These are phyloP conservation scores for Girardia tigrina DNA, from an alignment of 2,888 invertebrate genomes.

Conservation along the genomic window DNA sequence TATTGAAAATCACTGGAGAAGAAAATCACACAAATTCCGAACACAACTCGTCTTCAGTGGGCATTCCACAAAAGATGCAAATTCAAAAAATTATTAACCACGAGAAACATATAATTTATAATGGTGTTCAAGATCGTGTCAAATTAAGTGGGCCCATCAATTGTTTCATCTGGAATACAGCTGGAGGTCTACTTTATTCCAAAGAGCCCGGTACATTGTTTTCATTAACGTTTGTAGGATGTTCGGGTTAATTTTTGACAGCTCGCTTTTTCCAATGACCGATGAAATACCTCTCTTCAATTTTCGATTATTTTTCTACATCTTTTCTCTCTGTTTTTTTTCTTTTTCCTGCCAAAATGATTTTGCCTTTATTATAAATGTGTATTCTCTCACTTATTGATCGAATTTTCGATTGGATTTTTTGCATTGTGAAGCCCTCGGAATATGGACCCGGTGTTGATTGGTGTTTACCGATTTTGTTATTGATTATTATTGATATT, in stretches of 20 bases:
- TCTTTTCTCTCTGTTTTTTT: neutral
- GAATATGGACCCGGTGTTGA: too few relatives aligned
- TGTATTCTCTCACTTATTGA: too few relatives aligned
- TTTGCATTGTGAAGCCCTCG: too few relatives aligned
- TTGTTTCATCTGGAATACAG: conserved; percentile 8
- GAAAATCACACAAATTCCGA: neutral
- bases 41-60: too few relatives aligned
- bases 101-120: neutral
- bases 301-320: neutral
- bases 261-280: neutral
- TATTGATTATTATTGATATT: too few relatives aligned
- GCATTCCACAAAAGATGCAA: neutral
- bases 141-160: neutral
- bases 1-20: neutral
- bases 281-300: neutral
- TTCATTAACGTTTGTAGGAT: neutral
- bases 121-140: neutral
- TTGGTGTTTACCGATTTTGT: too few relatives aligned
- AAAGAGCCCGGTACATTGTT: conserved; percentile 2
- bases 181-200: neutral
- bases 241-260: neutral
- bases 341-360: conserved; percentile 7
- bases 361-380: neutral
- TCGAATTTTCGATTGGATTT: too few relatives aligned
- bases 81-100: neutral